Percentiles rank a stretch among this genome's conserved stretches.
These are phyloP conservation scores for Alethe diademata DNA, from an alignment of 2,113 vertebrate genomes.

Conservation along the genomic window DNA sequence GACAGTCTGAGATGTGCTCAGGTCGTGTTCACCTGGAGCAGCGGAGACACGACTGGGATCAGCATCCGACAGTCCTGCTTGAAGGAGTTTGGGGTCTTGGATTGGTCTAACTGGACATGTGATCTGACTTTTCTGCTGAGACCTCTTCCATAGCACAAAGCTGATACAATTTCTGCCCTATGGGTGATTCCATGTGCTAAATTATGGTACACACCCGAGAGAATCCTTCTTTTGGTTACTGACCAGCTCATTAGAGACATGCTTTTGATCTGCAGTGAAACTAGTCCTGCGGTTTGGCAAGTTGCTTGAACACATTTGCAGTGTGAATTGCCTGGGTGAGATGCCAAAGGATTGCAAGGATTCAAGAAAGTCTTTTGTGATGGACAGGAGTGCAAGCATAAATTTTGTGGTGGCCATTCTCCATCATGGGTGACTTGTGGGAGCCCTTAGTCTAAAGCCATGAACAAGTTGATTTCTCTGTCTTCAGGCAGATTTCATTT, in stretches of 20 bases:
- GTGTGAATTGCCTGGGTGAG: background rate
- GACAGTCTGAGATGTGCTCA: constrained; percentile 5
- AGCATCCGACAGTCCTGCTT: constrained; percentile 16
- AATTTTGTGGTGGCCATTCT: background rate
- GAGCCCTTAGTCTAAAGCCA: background rate
- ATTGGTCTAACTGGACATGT: background rate
- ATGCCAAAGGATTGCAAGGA: background rate
- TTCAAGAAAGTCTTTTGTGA: background rate
- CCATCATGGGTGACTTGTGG: background rate
- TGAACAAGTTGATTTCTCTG: background rate
- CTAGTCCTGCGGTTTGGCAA: background rate
- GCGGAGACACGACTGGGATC: background rate
- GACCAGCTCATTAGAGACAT: background rate
- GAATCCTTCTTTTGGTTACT: background rate
- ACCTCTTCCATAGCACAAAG: background rate
- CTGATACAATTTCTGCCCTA: background rate
- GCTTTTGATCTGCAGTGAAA: background rate
- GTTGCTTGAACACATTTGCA: background rate
- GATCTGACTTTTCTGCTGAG: constrained; percentile 53
- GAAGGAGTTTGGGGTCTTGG: constrained; percentile 33
- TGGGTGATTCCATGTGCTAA: background rate
- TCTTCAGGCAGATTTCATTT: background rate
- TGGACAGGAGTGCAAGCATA: background rate
- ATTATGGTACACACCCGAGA: background rate
- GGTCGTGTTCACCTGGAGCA: background rate